Evolutionary conservation across 2,113 vertebrate genomes (phyloP).

Genomic region (Spermophilus dauricus): DNA sequence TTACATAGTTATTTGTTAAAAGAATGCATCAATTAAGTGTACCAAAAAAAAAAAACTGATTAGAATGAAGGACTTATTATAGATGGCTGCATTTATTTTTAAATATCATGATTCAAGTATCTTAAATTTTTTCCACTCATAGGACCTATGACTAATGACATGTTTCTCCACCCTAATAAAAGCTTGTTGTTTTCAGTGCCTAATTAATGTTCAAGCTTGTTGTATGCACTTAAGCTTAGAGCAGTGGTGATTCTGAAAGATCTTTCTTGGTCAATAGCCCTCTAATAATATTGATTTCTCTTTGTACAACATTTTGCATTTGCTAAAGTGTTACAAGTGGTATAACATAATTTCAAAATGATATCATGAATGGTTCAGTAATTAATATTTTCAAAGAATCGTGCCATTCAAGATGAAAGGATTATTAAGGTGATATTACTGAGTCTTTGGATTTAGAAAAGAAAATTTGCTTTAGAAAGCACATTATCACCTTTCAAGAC

Average conservation of each 20-base stretch:
- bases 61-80: constrained; percentile 85
- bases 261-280: constrained; percentile 68
- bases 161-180: constrained; percentile 78
- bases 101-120: constrained; percentile 84
- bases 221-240: constrained; percentile 56
- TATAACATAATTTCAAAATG: constrained; percentile 73
- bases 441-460: constrained; percentile 81
- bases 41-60: too few relatives aligned
- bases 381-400: constrained; percentile 85
- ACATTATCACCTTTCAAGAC: constrained; percentile 87
- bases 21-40: too few relatives aligned
- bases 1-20: too few relatives aligned
- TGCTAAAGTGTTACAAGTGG: constrained; percentile 79
- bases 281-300: constrained; percentile 81
- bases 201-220: constrained; percentile 77
- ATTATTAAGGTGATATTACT: constrained; percentile 80
- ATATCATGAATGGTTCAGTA: constrained; percentile 71
- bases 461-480: constrained; percentile 85
- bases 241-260: constrained; percentile 69
- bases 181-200: constrained; percentile 73
- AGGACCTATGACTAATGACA: constrained; percentile 77
- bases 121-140: constrained; percentile 76
- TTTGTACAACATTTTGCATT: constrained; percentile 70
- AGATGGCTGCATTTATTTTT: constrained; percentile 88
- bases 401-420: constrained; percentile 72